These are phyloP conservation scores for Drosophila sproati DNA, from an alignment of 1,140 invertebrate species.

Conservation along the genomic window DNA sequence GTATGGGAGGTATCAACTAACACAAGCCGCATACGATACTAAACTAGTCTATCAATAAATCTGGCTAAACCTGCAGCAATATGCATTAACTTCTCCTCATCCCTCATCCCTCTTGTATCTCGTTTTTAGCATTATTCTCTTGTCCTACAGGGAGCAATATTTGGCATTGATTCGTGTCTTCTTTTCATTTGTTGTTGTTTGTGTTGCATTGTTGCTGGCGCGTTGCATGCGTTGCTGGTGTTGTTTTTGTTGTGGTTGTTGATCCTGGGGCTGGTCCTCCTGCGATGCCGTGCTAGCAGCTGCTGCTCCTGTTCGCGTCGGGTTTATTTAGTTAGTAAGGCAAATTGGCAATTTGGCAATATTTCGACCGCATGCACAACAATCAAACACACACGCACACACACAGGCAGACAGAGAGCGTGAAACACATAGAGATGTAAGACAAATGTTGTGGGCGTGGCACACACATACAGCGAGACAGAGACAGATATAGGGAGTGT, in stretches of 20 bases:
- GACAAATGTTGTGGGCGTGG: constrained; percentile 13
- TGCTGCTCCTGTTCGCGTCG: constrained; percentile 77
- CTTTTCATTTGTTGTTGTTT: constrained; percentile 29
- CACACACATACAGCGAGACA: constrained; percentile 28
- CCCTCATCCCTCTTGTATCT: constrained; percentile 24
- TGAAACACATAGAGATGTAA: constrained; percentile 49
- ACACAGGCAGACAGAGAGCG: constrained; percentile 26
- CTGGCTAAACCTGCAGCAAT: neutral
- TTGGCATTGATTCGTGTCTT: constrained; percentile 44
- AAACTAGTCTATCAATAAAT: neutral
- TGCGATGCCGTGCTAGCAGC: constrained; percentile 49
- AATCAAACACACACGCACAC: constrained; percentile 37
- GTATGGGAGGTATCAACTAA: neutral
- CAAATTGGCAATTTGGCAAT: constrained; percentile 68
- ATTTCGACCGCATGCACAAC: constrained; percentile 58
- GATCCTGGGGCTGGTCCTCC: constrained; percentile 19
- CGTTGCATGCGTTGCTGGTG: constrained; percentile 45
- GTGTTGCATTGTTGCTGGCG: constrained; percentile 64
- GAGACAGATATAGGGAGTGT: constrained; percentile 28
- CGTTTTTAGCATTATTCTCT: constrained; percentile 5
- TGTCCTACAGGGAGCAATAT: constrained; percentile 65
- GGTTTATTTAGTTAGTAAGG: constrained; percentile 65
- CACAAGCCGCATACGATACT: constrained; percentile 9
- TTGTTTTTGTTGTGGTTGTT: constrained; percentile 45
- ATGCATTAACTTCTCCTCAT: constrained; percentile 13